Conservation (phyloP, 2,888 invertebrate species). For the Epinotia bilunana region DNA sequence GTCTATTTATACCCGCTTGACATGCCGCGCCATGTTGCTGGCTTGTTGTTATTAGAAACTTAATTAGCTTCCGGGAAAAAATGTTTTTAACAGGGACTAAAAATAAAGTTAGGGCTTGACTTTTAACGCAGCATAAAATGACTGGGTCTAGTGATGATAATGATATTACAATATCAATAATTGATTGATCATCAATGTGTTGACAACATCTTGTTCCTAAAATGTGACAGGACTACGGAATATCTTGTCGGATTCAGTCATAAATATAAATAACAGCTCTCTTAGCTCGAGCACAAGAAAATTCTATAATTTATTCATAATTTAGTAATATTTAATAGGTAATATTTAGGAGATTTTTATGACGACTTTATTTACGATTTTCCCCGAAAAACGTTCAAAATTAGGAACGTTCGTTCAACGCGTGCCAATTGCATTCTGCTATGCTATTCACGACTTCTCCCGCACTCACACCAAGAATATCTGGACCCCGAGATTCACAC, state of each 20-base stretch:
- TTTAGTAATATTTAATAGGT: too few relatives aligned
- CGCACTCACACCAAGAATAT: not conserved
- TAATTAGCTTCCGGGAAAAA: slow-evolving; percentile 17
- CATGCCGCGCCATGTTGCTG: slow-evolving; percentile 5
- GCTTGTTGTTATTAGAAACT: slow-evolving; percentile 7
- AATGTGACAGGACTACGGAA: too few relatives aligned
- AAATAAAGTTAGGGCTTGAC: not conserved
- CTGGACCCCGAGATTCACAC: not conserved
- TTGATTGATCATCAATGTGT: too few relatives aligned
- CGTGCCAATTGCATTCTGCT: slow-evolving; percentile 21
- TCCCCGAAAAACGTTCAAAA: slow-evolving; percentile 3
- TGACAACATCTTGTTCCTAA: too few relatives aligned
- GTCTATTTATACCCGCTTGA: slow-evolving; percentile 23
- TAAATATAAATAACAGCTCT: too few relatives aligned
- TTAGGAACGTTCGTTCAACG: slow-evolving; percentile 1
- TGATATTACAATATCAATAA: too few relatives aligned
- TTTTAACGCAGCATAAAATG: not conserved
- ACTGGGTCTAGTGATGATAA: not conserved
- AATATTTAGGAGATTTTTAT: too few relatives aligned
- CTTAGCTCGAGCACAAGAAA: too few relatives aligned
- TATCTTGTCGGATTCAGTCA: too few relatives aligned
- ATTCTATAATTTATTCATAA: too few relatives aligned
- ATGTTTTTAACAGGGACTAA: not conserved
- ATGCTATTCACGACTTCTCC: not conserved
- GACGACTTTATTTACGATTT: not conserved